Conservation (phyloP, 2,888 invertebrate genomes). For the Cephalotes varians region DNA sequence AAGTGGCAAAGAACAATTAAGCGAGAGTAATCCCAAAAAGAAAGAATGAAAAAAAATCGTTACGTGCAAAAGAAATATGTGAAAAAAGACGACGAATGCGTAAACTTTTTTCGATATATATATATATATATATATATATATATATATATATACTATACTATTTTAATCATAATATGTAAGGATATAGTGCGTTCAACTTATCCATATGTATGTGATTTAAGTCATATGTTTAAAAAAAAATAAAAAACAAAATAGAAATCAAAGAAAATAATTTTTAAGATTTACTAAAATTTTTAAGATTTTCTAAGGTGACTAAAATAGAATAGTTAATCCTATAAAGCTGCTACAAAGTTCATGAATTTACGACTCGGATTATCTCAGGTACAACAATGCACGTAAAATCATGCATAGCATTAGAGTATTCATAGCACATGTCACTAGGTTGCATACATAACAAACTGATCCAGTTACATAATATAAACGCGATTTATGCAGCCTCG, state of each 20-base stretch:
- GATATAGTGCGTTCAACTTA: not conserved
- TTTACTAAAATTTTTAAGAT: no score
- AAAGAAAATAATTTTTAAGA: not conserved
- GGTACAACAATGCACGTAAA: constrained; percentile 1
- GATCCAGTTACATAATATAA: constrained; percentile 50
- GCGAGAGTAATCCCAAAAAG: not conserved
- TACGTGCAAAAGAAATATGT: not conserved
- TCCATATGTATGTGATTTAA: not conserved
- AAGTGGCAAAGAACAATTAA: constrained; percentile 24
- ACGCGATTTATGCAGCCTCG: not conserved
- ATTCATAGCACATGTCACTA: constrained; percentile 17
- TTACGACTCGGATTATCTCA: not conserved
- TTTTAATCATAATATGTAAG: not conserved
- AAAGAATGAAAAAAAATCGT: not conserved
- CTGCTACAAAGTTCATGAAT: constrained; percentile 7
- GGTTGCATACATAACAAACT: constrained; percentile 34
- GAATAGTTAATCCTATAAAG: not conserved
- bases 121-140: no score
- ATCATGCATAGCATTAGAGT: not conserved
- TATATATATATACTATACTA: no score
- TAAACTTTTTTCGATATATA: not conserved
- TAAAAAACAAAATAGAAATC: not conserved
- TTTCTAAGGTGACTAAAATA: not conserved
- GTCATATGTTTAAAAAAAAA: not conserved
- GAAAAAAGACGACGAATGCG: not conserved